Evolutionary conservation across 1,140 invertebrate species (phyloP).

Genomic region (Acyrthosiphon pisum): DNA sequence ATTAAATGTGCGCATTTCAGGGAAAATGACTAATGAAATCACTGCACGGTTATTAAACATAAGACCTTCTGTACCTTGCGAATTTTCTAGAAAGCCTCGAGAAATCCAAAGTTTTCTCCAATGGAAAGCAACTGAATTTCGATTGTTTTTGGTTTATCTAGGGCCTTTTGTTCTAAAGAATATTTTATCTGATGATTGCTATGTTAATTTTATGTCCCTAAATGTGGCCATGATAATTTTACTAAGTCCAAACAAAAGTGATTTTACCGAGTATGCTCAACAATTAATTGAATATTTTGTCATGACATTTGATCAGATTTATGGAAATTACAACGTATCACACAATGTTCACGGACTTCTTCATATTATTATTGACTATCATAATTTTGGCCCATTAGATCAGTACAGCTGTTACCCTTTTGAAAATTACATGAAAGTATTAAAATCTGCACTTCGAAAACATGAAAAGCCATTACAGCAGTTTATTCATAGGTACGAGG

Average conservation of each 20-base stretch:
- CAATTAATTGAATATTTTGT: background rate
- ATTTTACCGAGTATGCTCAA: background rate
- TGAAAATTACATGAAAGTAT: background rate
- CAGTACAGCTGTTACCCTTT: background rate
- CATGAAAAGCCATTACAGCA: background rate
- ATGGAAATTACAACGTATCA: background rate
- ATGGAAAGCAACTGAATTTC: background rate
- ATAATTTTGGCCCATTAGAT: background rate
- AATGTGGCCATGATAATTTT: conserved; percentile 18
- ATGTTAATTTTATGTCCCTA: background rate
- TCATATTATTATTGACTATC: background rate
- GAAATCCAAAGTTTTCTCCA: background rate
- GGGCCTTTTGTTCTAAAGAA: background rate
- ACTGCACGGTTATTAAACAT: background rate
- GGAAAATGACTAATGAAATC: background rate
- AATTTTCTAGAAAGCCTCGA: background rate
- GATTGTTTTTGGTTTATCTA: background rate
- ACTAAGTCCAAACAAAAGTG: background rate
- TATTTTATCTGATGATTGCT: background rate
- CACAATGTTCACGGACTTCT: background rate
- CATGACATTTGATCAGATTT: background rate
- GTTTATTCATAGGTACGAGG: background rate
- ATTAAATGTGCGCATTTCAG: background rate
- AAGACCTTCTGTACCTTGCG: background rate
- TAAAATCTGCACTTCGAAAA: background rate